phyloP scores from a whole-genome alignment of 2,113 vertebrate species.

The Tragelaphus scriptus region DNA sequence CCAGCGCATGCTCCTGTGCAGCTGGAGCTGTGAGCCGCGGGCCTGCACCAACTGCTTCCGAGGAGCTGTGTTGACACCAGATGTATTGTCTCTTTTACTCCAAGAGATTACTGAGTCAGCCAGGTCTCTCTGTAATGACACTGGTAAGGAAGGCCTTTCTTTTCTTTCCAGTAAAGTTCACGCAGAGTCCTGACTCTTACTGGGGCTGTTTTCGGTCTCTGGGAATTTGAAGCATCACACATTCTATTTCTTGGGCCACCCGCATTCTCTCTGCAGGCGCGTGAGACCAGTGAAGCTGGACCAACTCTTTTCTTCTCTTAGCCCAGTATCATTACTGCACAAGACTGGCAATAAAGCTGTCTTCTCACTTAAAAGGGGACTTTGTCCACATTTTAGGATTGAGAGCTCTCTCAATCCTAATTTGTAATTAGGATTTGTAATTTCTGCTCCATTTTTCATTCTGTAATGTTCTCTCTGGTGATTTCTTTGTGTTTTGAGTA shows the following conservation, averaged over 20 bases:
- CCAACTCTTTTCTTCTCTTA: not conserved
- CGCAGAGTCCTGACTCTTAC: not conserved
- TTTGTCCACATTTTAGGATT: not conserved
- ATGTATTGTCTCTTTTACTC: not conserved
- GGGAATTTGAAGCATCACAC: not conserved
- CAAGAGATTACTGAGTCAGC: not conserved
- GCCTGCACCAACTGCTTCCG: not conserved
- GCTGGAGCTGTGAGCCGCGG: not conserved
- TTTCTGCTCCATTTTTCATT: not conserved
- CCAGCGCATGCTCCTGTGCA: not conserved
- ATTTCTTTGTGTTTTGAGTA: not conserved
- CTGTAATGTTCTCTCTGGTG: not conserved
- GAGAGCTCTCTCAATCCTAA: not conserved
- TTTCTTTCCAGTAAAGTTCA: not conserved
- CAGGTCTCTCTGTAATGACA: not conserved
- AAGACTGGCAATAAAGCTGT: not conserved
- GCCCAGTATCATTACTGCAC: not conserved
- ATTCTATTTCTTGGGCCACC: not conserved
- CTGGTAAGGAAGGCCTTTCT: not conserved
- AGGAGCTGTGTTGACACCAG: not conserved
- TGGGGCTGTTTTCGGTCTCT: not conserved
- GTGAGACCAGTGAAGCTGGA: not conserved
- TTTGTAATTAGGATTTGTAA: not conserved
- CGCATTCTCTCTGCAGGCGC: not conserved
- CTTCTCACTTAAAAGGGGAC: not conserved